These are phyloP conservation scores for Craniophora ligustri DNA, from an alignment of 2,888 invertebrate species.

Conservation along the genomic window DNA sequence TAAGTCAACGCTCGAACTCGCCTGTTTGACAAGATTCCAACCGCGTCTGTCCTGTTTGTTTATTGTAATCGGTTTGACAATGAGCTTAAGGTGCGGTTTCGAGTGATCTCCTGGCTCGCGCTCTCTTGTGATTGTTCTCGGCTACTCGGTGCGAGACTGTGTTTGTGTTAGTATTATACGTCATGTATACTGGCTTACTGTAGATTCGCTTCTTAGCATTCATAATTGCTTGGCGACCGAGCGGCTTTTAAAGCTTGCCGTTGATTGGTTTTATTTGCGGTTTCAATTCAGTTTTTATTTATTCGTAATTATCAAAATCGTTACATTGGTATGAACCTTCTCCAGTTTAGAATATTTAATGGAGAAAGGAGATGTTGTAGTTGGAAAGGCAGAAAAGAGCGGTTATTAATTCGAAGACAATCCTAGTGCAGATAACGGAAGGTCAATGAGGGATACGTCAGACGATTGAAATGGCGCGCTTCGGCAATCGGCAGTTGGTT, in stretches of 20 bases:
- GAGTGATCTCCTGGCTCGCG: conserved; percentile 83
- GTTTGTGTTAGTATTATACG: conserved; percentile 87
- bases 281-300: conserved; percentile 54
- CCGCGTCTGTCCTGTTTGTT: conserved; percentile 89
- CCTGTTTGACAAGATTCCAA: conserved; percentile 89
- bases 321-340: conserved; percentile 20
- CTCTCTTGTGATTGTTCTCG: conserved; percentile 82
- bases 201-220: conserved; percentile 86
- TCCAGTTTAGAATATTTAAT: conserved; percentile 12
- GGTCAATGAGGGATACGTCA: conserved; percentile 85
- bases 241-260: conserved; percentile 78
- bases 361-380: conserved; percentile 14
- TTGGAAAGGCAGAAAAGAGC: conserved; percentile 39
- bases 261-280: conserved; percentile 72
- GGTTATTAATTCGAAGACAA: conserved; percentile 67
- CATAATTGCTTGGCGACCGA: conserved; percentile 85
- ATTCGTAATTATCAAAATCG: conserved; percentile 42
- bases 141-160: conserved; percentile 78
- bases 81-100: conserved; percentile 89
- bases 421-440: conserved; percentile 84
- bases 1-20: conserved; percentile 89
- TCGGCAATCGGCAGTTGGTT: conserved; percentile 62
- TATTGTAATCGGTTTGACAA: conserved; percentile 89
- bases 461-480: conserved; percentile 75
- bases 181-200: conserved; percentile 86